A percentile compares a stretch with the other conserved stretches of the same genome.
Evolutionary conservation across 2,888 invertebrate species (phyloP).

Genomic region (Ischnura elegans): DNA sequence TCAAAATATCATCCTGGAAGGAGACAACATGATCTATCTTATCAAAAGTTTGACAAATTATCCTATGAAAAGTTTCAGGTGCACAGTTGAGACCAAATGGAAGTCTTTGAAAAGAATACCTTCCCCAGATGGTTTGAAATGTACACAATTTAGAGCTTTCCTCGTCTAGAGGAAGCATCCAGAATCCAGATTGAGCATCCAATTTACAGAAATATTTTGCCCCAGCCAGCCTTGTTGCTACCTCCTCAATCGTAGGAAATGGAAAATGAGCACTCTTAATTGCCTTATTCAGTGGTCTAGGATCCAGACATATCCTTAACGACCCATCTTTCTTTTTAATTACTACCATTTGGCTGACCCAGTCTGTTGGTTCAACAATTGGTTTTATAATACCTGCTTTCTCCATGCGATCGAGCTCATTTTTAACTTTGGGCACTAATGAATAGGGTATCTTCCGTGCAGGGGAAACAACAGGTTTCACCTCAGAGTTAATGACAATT

Average conservation of each 20-base stretch:
- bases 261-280: no score
- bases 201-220: not conserved
- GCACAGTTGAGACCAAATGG: not conserved
- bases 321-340: no score
- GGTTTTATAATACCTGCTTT: no score
- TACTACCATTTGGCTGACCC: no score
- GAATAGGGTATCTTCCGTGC: constrained; percentile 1
- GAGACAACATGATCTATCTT: no score
- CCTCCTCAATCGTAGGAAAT: constrained; percentile 1
- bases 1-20: no score
- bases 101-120: not conserved
- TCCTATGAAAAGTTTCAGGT: no score
- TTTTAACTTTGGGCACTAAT: not conserved
- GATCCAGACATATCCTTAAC: no score
- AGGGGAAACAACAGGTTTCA: not conserved
- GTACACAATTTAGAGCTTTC: not conserved
- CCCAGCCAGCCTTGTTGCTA: not conserved
- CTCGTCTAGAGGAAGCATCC: not conserved
- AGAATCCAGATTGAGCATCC: not conserved
- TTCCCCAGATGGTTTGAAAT: not conserved
- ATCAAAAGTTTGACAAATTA: no score
- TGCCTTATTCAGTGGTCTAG: no score
- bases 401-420: not conserved
- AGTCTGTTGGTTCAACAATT: no score
- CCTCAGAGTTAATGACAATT: no score